Conservation (phyloP, 2,113 vertebrate genomes). For the Xiphophorus couchianus region DNA sequence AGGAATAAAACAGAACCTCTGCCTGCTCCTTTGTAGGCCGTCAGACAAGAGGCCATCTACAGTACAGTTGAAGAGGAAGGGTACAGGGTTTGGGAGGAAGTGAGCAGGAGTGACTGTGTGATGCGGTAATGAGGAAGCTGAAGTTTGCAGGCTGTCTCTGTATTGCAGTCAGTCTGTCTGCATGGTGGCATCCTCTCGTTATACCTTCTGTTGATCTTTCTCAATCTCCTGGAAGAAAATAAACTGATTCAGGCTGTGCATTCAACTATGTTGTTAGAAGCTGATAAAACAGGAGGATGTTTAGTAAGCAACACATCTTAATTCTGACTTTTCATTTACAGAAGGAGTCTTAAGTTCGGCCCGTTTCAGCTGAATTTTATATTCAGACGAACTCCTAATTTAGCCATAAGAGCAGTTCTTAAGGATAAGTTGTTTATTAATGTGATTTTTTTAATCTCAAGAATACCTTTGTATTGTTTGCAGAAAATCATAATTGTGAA, state of each 20-base stretch:
- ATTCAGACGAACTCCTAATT: too few relatives aligned
- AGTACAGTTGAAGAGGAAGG: slow-evolving; percentile 40
- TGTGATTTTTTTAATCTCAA: too few relatives aligned
- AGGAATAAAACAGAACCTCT: slow-evolving; percentile 53
- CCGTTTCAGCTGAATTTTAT: too few relatives aligned
- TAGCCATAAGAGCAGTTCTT: too few relatives aligned
- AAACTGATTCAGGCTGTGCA: slow-evolving; percentile 21
- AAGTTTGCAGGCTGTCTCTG: slow-evolving; percentile 57
- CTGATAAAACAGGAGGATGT: neutral
- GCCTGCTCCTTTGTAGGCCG: slow-evolving; percentile 41
- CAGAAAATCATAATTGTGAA: too few relatives aligned
- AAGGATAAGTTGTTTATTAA: too few relatives aligned
- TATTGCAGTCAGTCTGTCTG: slow-evolving; percentile 58
- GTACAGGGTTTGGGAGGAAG: slow-evolving; percentile 10
- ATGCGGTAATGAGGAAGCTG: slow-evolving; percentile 54
- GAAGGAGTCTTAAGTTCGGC: neutral
- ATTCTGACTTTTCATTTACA: neutral
- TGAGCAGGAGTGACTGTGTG: slow-evolving; percentile 54
- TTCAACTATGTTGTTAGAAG: neutral
- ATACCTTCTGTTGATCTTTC: slow-evolving; percentile 70
- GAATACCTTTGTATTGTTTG: too few relatives aligned
- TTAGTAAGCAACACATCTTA: neutral
- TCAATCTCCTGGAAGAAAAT: slow-evolving; percentile 65
- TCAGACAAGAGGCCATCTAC: slow-evolving; percentile 43
- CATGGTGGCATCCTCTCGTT: slow-evolving; percentile 48